phyloP scores from a whole-genome alignment of 2,888 invertebrate genomes.

The Caenorhabditis sp. region DNA sequence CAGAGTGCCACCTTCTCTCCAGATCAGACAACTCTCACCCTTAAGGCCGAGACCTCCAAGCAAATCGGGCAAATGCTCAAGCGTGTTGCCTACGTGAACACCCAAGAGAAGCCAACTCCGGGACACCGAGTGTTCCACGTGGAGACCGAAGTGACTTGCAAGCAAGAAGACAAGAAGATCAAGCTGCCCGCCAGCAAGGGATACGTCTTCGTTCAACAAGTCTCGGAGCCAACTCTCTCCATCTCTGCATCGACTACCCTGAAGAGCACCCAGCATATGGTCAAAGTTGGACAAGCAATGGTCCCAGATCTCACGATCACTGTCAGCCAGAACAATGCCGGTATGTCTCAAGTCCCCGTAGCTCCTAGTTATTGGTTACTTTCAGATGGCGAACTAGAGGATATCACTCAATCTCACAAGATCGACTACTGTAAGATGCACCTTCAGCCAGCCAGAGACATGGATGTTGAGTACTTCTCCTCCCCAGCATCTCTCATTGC shows the following conservation, averaged over 20 bases:
- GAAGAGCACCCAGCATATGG: constrained; percentile 91
- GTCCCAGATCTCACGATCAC: constrained; percentile 91
- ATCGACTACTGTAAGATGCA: constrained; percentile 86
- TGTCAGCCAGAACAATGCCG: constrained; percentile 81
- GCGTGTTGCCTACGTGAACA: constrained; percentile 91
- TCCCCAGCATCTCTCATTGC: constrained; percentile 89
- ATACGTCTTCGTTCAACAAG: constrained; percentile 92
- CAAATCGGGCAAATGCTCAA: constrained; percentile 83
- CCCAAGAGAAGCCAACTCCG: constrained; percentile 94
- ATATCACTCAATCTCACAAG: constrained; percentile 75
- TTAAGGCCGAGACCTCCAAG: constrained; percentile 83
- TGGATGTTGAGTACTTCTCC: constrained; percentile 93
- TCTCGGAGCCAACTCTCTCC: constrained; percentile 88
- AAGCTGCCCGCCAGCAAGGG: constrained; percentile 89
- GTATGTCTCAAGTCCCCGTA: constrained; percentile 21
- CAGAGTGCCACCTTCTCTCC: constrained; percentile 85
- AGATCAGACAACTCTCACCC: constrained; percentile 84
- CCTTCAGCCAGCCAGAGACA: constrained; percentile 95
- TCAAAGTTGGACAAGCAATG: constrained; percentile 91
- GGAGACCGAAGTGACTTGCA: constrained; percentile 89
- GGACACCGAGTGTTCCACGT: constrained; percentile 92
- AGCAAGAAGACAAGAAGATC: constrained; percentile 70
- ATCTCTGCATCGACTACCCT: constrained; percentile 88
- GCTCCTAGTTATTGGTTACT: neutral
- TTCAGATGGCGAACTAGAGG: constrained; percentile 62